Evolutionary conservation across 1,140 invertebrate genomes (phyloP), one percentile per base, ranked within the genome.

Genomic region (Drosophila dunni): DNA sequence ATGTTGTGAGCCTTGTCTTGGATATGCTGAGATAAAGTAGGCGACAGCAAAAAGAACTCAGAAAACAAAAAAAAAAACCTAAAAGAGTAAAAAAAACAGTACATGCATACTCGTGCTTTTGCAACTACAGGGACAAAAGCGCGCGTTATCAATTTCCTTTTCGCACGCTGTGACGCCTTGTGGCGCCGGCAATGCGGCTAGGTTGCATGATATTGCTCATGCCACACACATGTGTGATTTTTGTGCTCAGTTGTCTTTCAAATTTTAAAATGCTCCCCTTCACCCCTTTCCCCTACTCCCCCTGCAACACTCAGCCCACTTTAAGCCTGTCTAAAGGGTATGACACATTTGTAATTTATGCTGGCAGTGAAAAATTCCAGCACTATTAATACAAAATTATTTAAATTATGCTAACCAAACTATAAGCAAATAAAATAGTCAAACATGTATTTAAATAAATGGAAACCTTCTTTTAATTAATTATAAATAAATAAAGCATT

Each of bases 1-100:
- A 73, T 73, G 70, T 61, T 68, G 68, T 56, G 67, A 60, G 64
- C 64, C 70, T 68, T 51, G 69, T 51, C 70, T 67, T 72, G 63
- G 46, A 73, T 61, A 46, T 68, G 33, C 29, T 46, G 46, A 68
- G 70, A 67, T 73, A 67, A 67, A 50, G 33, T 60, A 29, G 58
- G 51, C 50, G 62, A 66, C 62, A 69, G 57, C 29, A 50, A 3
- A 29, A 38, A 60, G 40, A 24, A 36, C 51, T 42, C 51, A 36
- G 3, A 29, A 34, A 20, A 15, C 45, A 38, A 57, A 0, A 57
- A 10, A 20, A 17, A 24, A 60, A 29, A 61, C 24, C 17, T 13
- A 36, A 11, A 24, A 3, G 24, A 7, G 6, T n/a, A 29, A 61
- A 10, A 8, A 36, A 46, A 34, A 61, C 58, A 56, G 42, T 40